Percentiles rank a stretch among this genome's conserved stretches.
phyloP scores from a whole-genome alignment of 2,113 vertebrate species.

The Haemorhous mexicanus region DNA sequence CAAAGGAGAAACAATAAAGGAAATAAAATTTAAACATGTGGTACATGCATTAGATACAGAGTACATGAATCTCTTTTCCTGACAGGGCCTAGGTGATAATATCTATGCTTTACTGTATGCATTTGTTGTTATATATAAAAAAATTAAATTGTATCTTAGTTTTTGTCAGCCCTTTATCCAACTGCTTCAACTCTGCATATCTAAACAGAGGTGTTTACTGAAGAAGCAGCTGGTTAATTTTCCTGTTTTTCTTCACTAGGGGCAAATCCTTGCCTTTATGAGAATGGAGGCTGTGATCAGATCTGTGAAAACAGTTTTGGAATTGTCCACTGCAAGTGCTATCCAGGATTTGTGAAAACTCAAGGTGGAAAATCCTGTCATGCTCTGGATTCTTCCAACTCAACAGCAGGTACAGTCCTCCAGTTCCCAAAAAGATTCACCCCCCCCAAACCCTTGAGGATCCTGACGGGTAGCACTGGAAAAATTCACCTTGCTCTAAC shows the following conservation, averaged over 20 bases:
- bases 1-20: neutral
- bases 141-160: neutral
- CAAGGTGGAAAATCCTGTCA: constrained; percentile 72
- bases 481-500: neutral
- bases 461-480: neutral
- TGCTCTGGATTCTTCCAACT: neutral
- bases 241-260: constrained; percentile 60
- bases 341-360: constrained; percentile 62
- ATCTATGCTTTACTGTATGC: neutral
- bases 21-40: neutral
- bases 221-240: neutral
- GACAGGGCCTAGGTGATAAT: neutral
- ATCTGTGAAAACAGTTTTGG: constrained; percentile 81
- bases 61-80: neutral
- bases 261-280: constrained; percentile 76
- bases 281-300: constrained; percentile 84
- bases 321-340: constrained; percentile 74
- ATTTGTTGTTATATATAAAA: neutral
- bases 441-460: neutral
- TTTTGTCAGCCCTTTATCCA: neutral
- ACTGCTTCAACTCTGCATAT: neutral
- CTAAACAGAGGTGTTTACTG: neutral
- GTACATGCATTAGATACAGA: neutral
- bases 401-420: constrained; percentile 60
- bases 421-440: neutral